Base-by-base conservation (phyloP, 2,797 vertebrate genomes). In the Huso huso region DNA sequence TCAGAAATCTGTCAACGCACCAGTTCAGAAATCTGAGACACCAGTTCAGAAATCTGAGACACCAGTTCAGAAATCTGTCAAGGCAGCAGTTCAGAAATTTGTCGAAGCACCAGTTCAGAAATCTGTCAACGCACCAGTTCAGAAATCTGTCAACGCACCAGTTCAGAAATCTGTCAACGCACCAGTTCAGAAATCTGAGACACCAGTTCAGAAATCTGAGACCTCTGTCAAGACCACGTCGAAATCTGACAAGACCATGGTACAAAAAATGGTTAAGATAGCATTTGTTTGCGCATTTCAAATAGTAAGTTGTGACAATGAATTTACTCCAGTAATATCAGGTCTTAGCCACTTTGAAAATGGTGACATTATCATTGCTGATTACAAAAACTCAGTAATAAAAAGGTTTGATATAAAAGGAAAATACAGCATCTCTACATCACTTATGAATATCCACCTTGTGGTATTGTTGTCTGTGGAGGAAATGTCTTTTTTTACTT, bases 401-500 rank as follows among this genome's bases (percentile, higher is more conserved):
- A 74, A 71, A 51, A 51, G 62, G 10, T 52, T 62, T 23, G 23
- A 53, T 48, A 10, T 6, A 59, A 50, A 49, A 13, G 49, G 72
- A 69, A 50, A 6, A 0, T 6, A 9, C 51, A 1, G 12, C 48
- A 67, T 63, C 7, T 52, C 55, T 3, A 58, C 50, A 11, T 70
- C 65, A 65, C 23, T 37, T 1, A 66, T 8, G 49, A 69, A 4
- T 53, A 63, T 37, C 1, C 7, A 60, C 1, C 75, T 2, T 73
- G 65, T 49, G 68, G 72, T 6, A 63, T 75, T 50, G 65, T 55
- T 6, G 57, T 75, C 5, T 71, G 68, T 63, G 70, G 68, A 74
- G 6, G 13, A 7, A 51, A 61, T 76, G 23, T 72, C 65, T n/a
- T 75, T n/a, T n/a, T n/a, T 67, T 62, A 73, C 77, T 6, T 72